Base-by-base conservation (phyloP, 2,113 vertebrate species). In the Lepidothrix coronata region DNA sequence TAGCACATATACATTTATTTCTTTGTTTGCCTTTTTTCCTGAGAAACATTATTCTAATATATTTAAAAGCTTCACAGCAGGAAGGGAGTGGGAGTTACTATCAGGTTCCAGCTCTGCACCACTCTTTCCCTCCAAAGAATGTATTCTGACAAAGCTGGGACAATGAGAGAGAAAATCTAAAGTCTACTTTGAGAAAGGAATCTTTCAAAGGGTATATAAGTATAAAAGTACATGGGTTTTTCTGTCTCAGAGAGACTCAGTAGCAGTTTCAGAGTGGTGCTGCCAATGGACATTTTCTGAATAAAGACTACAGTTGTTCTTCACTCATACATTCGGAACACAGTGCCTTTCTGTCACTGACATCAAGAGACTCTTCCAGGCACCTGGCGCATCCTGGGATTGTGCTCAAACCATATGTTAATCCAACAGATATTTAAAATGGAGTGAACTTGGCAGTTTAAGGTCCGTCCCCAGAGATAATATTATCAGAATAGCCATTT, bases 381-480 rank as follows among this genome's bases (percentile, higher is more conserved):
- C 86, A 91, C 57, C 76, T 91, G 86, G 62, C 66, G 87, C 25
- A 72, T 65, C 52, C 76, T 79, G 80, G 19, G 39, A 89, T 88
- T 54, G 1, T 48, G 77, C 27, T 95, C 76, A 85, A 86, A 71
- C 17, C 2, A 6, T 35, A 33, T 37, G 52, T 85, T 94, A 95
- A 93, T 43, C 49, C 49, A 88, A 65, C 39, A 96, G 76, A 68
- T 91, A 94, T 49, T 28, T 90, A 87, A 93, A 81, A 91, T 65
- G 74, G 75, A 94, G 59, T 35, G 28, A 94, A 66, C 33, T 68
- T 90, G 51, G 41, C 85, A 91, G 91, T 82, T 92, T 94, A 92
- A 97, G 95, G 93, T 91, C 91, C 81, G 67, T 39, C 52, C n/a
- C 54, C 43, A 75, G 74, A 83, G 89, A 93, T 75, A 97, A 86